Evolutionary conservation across 35 echinoderm and acorn worm species (phyloP), one percentile per base, ranked within the genome.

Genomic region (Ophiothrix spiculata): DNA sequence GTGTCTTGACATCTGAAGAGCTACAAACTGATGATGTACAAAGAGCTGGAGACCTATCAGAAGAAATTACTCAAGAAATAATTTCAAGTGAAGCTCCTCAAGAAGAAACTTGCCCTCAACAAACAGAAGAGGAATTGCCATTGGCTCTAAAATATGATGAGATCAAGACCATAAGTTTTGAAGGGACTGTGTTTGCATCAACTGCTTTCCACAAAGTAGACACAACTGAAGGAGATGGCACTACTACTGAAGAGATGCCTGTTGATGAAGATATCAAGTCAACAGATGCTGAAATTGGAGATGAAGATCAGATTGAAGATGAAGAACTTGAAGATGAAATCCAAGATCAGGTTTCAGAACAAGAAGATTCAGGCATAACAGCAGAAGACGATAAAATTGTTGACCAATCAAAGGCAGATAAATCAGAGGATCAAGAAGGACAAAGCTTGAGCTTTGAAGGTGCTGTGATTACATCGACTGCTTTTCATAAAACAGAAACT

Each of bases 71-170:
- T n/a, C n/a, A n/a, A n/a, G n/a, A n/a, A n/a, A n/a, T n/a, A n/a
- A n/a, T n/a, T n/a, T n/a, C n/a, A n/a, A n/a, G n/a, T n/a, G n/a
- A n/a, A n/a, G n/a, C n/a, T n/a, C n/a, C n/a, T n/a, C n/a, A n/a
- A n/a, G n/a, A n/a, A n/a, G n/a, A n/a, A n/a, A n/a, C n/a, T n/a
- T n/a, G n/a, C n/a, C n/a, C n/a, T n/a, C n/a, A n/a, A n/a, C n/a
- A n/a, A n/a, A n/a, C n/a, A n/a, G n/a, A n/a, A n/a, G n/a, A n/a
- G n/a, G n/a, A n/a, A n/a, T n/a, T n/a, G n/a, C n/a, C n/a, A n/a
- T n/a, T n/a, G n/a, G n/a, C n/a, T n/a, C n/a, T n/a, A n/a, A n/a
- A 69, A 69, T 25, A 69, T 69, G 60, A 69, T 69, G 60, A 69
- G 25, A 25, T n/a, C 17, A 69, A 69, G 60, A 69, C 60, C 8